Evolutionary conservation across 2,797 vertebrate species (phyloP).

Genomic region (Semaprochilodus insignis): DNA sequence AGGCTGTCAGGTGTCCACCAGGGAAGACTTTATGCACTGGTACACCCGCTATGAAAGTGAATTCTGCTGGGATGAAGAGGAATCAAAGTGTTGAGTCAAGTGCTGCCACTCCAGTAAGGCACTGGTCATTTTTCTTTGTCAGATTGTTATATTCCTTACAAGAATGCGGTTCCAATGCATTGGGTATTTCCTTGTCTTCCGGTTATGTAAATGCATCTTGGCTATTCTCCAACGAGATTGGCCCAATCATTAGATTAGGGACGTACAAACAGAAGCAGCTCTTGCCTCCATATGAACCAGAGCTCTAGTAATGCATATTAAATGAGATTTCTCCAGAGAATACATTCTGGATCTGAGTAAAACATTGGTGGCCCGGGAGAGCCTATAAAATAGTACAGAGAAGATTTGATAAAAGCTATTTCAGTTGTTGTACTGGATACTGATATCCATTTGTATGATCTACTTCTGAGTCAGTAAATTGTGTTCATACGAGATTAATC

Average conservation of each 20-base stretch:
- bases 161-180: constrained; percentile 60
- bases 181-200: constrained; percentile 42
- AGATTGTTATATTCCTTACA: constrained; percentile 75
- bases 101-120: constrained; percentile 74
- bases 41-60: constrained; percentile 81
- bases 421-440: not conserved
- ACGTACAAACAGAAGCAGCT: constrained; percentile 42
- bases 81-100: constrained; percentile 75
- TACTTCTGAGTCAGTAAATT: constrained; percentile 16
- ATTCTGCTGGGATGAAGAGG: constrained; percentile 75
- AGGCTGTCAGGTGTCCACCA: constrained; percentile 78
- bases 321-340: constrained; percentile 38
- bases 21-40: constrained; percentile 78
- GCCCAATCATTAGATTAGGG: constrained; percentile 51
- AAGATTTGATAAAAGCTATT: constrained; percentile 26
- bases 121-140: constrained; percentile 69
- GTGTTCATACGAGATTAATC: constrained; percentile 17
- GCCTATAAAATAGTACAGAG: constrained; percentile 9
- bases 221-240: constrained; percentile 44
- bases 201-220: constrained; percentile 56
- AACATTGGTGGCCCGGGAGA: constrained; percentile 3
- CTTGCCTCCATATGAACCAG: constrained; percentile 35
- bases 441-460: constrained; percentile 11
- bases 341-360: not conserved
- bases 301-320: constrained; percentile 47